Evolutionary conservation across 2,113 vertebrate genomes (phyloP), one percentile per base, ranked within the genome.

Genomic region (Cervus canadensis): DNA sequence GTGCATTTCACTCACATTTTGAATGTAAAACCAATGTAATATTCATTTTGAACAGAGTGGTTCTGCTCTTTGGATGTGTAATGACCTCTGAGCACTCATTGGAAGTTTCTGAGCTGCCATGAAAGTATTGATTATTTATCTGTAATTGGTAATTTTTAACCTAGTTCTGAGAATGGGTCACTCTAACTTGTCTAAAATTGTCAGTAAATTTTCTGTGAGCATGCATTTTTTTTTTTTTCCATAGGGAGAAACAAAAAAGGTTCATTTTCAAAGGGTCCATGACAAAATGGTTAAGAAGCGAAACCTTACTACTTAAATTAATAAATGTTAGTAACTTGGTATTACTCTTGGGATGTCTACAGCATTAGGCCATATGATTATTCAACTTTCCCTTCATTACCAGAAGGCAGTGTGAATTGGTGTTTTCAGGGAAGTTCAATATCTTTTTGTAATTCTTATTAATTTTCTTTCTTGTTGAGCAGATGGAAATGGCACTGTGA

Each of bases 381-480:
- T 89, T 96, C 60, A 56, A 89, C 30, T 79, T 94, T 94, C 36
- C 25, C 54, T 36, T 57, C 25, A 89, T 67, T 7, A 26, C 40
- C 54, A 88, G 88, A 96, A 85, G 79, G 28, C 57, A 78, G 21
- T 59, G 28, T 91, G 82, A 78, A 56, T 87, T 90, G 71, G 40
- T 84, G 28, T 94, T 48, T 91, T n/a, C 36, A 67, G 11, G 7
- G 36, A 93, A 93, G 87, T 56, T 54, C 62, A 95, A 36, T 83
- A 43, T 60, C 87, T 95, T 67, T 96, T 94, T 93, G 9, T 91
- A 81, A 87, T 94, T 84, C 43, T 81, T 87, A 96, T 92, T 89
- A 82, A 89, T 95, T 93, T 85, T 96, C 10, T 57, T 94, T 96
- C 88, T 95, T 96, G 14, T 96, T 82, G n/a, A 93, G 36, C 92